Evolutionary conservation across 2,113 vertebrate species (phyloP), one percentile per base, ranked within the genome.

Genomic region (Serinus canaria): DNA sequence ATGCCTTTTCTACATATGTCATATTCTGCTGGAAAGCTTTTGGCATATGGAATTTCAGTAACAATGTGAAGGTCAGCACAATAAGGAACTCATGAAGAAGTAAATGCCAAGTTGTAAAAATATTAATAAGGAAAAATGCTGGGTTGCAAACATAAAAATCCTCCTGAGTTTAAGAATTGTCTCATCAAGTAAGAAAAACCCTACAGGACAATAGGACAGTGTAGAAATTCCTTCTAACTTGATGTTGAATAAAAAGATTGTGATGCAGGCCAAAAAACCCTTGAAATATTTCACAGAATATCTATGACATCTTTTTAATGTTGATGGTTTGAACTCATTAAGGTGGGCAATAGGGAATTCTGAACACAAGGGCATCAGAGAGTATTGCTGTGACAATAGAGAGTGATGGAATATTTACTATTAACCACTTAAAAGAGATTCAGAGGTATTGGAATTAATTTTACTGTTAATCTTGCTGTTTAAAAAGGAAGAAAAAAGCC

Each of bases 51-150:
- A 84, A 81, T 64, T 84, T 64, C 13, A 87, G n/a, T 59, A 87
- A 19, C 2, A 3, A 21, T 44, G 30, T 25, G 70, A 94, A 87
- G 44, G 49, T 90, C 84, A 87, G 15, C 20, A 66, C 25, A 37
- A 21, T 59, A 41, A 79, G 11, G 49, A 82, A 37, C 44, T 52
- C 69, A 49, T 4, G 87, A 67, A 64, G 58, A 93, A 83, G 31
- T 16, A 85, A 89, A 90, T 90, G 49, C 37, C 74, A 93, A 83
- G n/a, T 60, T 64, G 20, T 49, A 82, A 91, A 94, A 91, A 56
- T 63, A 87, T 20, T 39, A 59, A 30, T 43, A 11, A 68, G 16
- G 24, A 33, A 89, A 94, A 89, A 78, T 77, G 8, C 7, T 2
- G 4, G 3, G 10, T 47, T 12, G 11, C 70, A 88, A 66, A 35